Base-by-base conservation (phyloP, 1,140 invertebrate species). In the Hirudo medicinalis region DNA sequence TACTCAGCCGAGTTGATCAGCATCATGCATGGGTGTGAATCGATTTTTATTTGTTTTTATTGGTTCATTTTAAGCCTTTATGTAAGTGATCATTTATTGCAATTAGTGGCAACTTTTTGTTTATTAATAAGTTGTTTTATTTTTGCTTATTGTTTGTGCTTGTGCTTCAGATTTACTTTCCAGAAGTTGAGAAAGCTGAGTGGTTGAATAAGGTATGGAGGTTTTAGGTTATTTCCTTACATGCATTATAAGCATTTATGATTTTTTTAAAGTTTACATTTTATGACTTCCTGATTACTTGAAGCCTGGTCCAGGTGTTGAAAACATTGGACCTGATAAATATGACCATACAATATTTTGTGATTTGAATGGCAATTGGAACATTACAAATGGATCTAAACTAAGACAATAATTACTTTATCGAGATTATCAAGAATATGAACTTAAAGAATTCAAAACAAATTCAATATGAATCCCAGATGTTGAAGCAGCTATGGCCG, bases 401-500 rank as follows among this genome's bases (percentile, higher is more conserved):
- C 40, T n/a, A n/a, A n/a, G n/a, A n/a, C n/a, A n/a, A n/a, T n/a
- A n/a, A n/a, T n/a, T n/a, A n/a, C n/a, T n/a, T n/a, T n/a, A n/a
- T n/a, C n/a, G n/a, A n/a, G n/a, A n/a, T n/a, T n/a, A n/a, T n/a
- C n/a, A n/a, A n/a, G n/a, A n/a, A n/a, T n/a, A n/a, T n/a, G n/a
- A n/a, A n/a, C n/a, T n/a, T n/a, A n/a, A n/a, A n/a, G n/a, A n/a
- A n/a, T n/a, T n/a, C n/a, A n/a, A 49, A 49, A 49, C 15, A 49
- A 49, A 49, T 49, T 17, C 4, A 63, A 63, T 0, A 63, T 25
- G 1, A 2, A 19, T 63, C 22, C 1, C 43, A 74, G 90, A 90
- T 94, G 70, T 80, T 93, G 0, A 87, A 88, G 67, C 91, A 96
- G 86, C 85, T 96, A 63, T 97, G 94, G 94, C 94, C 94, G 20